A percentile compares a stretch with the other conserved stretches of the same genome.
Conservation (phyloP, 2,113 vertebrate species). For the Erythrocercus mccallii region DNA sequence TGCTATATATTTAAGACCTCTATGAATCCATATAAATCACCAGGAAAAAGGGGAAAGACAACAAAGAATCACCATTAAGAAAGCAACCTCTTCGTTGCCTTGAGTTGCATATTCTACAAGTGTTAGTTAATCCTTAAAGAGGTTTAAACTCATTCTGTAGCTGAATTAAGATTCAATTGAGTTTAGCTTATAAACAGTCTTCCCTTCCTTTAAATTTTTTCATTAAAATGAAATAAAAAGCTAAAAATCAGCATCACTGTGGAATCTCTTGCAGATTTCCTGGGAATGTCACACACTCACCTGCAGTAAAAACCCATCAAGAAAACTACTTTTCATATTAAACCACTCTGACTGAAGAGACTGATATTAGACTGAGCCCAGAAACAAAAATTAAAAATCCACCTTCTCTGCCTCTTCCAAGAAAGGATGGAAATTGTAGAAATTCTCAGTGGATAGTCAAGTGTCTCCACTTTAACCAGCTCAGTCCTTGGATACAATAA, state of each 20-base stretch:
- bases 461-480: conserved; percentile 65
- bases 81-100: not conserved
- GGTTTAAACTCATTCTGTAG: not conserved
- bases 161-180: not conserved
- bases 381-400: not conserved
- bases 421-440: not conserved
- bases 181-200: not conserved
- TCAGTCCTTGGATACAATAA: conserved; percentile 57
- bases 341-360: not conserved
- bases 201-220: rapidly evolving
- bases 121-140: not conserved
- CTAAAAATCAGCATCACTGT: not conserved
- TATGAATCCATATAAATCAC: not conserved
- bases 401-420: not conserved
- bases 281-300: not conserved
- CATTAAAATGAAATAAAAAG: not conserved
- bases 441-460: conserved; percentile 61
- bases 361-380: not conserved
- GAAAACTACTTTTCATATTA: not conserved
- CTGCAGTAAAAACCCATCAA: not conserved
- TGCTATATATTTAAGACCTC: not conserved
- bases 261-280: not conserved
- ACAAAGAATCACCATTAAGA: not conserved
- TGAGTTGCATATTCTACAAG: not conserved
- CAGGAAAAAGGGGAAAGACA: not conserved